phyloP scores from a whole-genome alignment of 2,797 vertebrate species.

The Dipus sagitta region DNA sequence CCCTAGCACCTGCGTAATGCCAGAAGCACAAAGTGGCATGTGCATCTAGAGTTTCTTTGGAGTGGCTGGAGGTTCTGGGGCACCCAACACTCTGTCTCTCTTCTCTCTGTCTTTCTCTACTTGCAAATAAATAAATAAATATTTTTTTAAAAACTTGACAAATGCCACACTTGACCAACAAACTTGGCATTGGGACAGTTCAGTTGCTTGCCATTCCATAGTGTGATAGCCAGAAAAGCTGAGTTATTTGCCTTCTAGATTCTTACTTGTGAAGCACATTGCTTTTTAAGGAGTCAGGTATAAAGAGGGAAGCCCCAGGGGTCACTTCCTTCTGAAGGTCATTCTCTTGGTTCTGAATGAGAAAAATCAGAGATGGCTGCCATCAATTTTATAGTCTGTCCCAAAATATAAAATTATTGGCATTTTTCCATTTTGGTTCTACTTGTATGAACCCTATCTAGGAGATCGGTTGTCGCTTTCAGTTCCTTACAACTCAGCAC shows the following conservation, averaged over 20 bases:
- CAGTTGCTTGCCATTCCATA: not conserved
- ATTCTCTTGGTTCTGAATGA: not conserved
- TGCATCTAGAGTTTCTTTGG: too few relatives aligned
- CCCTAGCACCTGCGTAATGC: too few relatives aligned
- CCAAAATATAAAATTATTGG: not conserved
- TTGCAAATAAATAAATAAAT: too few relatives aligned
- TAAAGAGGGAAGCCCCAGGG: not conserved
- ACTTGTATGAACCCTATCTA: conserved; percentile 59
- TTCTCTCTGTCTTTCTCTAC: too few relatives aligned
- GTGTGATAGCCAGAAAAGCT: not conserved
- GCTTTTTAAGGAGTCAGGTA: not conserved
- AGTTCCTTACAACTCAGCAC: conserved; percentile 64
- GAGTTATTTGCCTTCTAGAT: not conserved
- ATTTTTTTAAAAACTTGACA: not conserved
- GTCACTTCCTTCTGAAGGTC: not conserved
- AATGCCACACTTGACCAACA: not conserved
- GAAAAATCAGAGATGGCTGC: not conserved
- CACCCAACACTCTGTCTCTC: too few relatives aligned
- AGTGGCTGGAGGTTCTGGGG: too few relatives aligned
- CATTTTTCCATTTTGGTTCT: conserved; percentile 59
- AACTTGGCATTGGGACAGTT: not conserved
- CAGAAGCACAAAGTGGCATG: too few relatives aligned
- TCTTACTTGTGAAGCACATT: not conserved
- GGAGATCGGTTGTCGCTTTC: conserved; percentile 64
- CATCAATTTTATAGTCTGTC: not conserved